Conservation (phyloP, 2,113 vertebrate genomes). For the Mastomys natalensis region DNA sequence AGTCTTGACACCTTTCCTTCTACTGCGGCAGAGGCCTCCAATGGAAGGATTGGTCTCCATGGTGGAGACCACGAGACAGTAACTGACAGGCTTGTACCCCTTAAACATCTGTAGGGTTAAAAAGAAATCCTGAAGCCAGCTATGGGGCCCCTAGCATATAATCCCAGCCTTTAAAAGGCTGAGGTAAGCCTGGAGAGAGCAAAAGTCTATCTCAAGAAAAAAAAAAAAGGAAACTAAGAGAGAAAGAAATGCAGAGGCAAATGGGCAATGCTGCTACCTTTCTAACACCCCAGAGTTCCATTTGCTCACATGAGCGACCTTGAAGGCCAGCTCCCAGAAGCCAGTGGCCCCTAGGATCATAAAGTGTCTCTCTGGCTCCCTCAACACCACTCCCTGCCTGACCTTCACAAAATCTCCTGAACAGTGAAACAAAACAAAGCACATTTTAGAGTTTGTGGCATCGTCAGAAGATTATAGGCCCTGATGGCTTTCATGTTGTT, state of each 20-base stretch:
- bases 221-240: background rate
- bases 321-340: background rate
- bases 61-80: background rate
- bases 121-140: background rate
- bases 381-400: background rate
- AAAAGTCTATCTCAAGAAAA: background rate
- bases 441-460: background rate
- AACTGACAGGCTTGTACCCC: background rate
- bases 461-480: background rate
- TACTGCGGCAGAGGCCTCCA: background rate
- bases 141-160: background rate
- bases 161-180: background rate
- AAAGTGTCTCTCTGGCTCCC: background rate
- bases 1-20: background rate
- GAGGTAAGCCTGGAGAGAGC: background rate
- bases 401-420: background rate
- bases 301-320: background rate
- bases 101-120: background rate
- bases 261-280: background rate
- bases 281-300: background rate
- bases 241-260: background rate
- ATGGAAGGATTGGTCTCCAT: background rate
- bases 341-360: background rate
- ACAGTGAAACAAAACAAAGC: constrained; percentile 27
- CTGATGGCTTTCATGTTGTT: background rate